Evolutionary conservation across 2,113 vertebrate genomes (phyloP).

Genomic region (Echinops telfairi): DNA sequence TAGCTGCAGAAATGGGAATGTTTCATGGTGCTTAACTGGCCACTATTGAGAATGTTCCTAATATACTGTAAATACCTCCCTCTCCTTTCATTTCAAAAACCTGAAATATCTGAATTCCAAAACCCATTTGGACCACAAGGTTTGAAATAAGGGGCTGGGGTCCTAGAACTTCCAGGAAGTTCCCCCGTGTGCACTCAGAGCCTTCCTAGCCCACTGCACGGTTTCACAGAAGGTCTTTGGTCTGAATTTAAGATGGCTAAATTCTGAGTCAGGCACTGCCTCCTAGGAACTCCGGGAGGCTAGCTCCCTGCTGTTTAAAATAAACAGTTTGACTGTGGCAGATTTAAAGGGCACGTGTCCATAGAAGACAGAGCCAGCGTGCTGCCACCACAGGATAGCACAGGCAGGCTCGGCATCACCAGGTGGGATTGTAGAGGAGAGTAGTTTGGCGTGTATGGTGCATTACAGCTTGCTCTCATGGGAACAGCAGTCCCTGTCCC

Average conservation of each 20-base stretch:
- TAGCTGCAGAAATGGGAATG: slow-evolving; percentile 18
- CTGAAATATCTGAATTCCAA: slow-evolving; percentile 18
- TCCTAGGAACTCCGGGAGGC: slow-evolving; percentile 11
- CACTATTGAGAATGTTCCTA: slow-evolving; percentile 11
- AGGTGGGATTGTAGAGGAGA: neutral
- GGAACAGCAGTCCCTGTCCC: neutral
- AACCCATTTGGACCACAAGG: neutral
- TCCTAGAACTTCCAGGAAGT: neutral
- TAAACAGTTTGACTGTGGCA: neutral
- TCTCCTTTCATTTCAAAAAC: slow-evolving; percentile 29
- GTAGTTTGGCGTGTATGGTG: neutral
- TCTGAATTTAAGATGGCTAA: slow-evolving; percentile 52
- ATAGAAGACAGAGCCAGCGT: neutral
- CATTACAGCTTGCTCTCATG: slow-evolving; percentile 21
- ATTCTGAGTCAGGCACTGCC: neutral
- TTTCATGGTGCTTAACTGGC: neutral
- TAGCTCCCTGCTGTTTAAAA: slow-evolving; percentile 48
- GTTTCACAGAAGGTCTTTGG: neutral
- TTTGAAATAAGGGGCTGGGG: slow-evolving; percentile 5
- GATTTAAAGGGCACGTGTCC: slow-evolving; percentile 56
- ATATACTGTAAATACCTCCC: neutral
- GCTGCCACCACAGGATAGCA: neutral
- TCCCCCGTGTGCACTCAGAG: neutral
- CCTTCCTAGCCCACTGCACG: neutral
- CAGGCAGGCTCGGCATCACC: neutral